These are phyloP conservation scores for Hiodon tergisus DNA, from an alignment of 2,113 vertebrate species.

Conservation along the genomic window DNA sequence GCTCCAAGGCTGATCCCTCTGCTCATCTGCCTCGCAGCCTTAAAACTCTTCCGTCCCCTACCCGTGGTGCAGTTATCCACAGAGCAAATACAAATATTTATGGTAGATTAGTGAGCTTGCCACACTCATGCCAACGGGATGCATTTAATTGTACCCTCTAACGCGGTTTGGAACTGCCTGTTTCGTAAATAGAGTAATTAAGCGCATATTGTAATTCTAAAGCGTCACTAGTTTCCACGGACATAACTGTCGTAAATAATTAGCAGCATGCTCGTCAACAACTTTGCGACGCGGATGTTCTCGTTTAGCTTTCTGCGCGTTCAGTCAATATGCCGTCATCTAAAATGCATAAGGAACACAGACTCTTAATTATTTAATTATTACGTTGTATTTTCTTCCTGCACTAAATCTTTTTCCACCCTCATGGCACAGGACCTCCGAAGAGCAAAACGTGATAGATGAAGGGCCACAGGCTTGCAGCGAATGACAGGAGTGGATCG, in stretches of 20 bases:
- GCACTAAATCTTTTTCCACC: constrained; percentile 34
- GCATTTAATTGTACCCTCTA: no score
- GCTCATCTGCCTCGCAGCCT: no score
- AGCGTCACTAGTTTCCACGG: constrained; percentile 48
- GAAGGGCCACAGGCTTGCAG: constrained; percentile 53
- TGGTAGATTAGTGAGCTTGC: no score
- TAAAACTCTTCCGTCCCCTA: no score
- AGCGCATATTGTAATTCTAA: constrained; percentile 50
- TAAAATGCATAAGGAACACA: constrained; percentile 66
- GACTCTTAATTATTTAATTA: constrained; percentile 47
- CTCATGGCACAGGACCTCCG: constrained; percentile 36
- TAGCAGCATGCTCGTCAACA: constrained; percentile 55
- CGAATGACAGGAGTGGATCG: constrained; percentile 60
- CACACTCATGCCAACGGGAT: not conserved
- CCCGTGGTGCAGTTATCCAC: no score
- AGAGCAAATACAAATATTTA: no score
- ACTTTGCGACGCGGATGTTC: constrained; percentile 65
- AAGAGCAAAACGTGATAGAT: constrained; percentile 61
- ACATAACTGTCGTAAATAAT: constrained; percentile 69
- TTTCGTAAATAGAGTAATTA: constrained; percentile 47
- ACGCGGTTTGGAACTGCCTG: constrained; percentile 33
- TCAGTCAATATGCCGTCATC: constrained; percentile 67
- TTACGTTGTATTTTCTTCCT: constrained; percentile 44
- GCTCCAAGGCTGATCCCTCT: no score
- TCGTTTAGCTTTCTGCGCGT: constrained; percentile 68